phyloP scores from a whole-genome alignment of 2,113 vertebrate genomes.

The Egretta garzetta region DNA sequence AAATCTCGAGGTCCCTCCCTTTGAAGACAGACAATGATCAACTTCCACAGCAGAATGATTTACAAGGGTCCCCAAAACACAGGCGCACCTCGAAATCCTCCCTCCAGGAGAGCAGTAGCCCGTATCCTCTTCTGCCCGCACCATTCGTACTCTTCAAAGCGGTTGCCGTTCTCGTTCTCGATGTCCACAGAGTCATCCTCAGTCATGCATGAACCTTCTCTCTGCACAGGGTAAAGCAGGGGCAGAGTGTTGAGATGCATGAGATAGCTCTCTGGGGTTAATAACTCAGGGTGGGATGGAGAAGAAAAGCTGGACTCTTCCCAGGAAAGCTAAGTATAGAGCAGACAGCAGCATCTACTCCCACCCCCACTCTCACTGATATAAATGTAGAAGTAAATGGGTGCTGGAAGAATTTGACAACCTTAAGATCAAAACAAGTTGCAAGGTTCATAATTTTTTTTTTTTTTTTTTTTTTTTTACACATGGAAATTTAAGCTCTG shows the following conservation, averaged over 20 bases:
- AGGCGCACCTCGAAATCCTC: slow-evolving; percentile 92
- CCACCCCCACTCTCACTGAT: not conserved
- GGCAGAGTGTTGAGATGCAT: not conserved
- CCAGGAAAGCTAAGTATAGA: not conserved
- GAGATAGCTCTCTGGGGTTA: not conserved
- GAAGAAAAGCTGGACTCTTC: not conserved
- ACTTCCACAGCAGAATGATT: not conserved
- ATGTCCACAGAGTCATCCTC: slow-evolving; percentile 96
- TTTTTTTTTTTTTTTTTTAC: not conserved
- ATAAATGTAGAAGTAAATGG: not conserved
- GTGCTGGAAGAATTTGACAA: not conserved
- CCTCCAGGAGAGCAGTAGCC: slow-evolving; percentile 94
- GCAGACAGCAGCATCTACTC: not conserved
- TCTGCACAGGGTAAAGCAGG: slow-evolving; percentile 79
- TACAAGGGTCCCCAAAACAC: not conserved
- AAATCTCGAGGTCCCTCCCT: not conserved
- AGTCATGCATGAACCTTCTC: slow-evolving; percentile 89
- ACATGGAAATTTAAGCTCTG: not conserved
- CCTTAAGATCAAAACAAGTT: not conserved
- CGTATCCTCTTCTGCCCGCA: slow-evolving; percentile 98
- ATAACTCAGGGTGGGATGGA: not conserved
- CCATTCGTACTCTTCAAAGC: slow-evolving; percentile 99
- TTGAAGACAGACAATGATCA: not conserved
- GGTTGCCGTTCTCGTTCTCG: slow-evolving; percentile 92
- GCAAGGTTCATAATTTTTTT: not conserved